Percentiles rank a stretch among this genome's conserved stretches.
These are phyloP conservation scores for Dryoscopus gambensis DNA, from an alignment of 2,113 vertebrate species.

Conservation along the genomic window DNA sequence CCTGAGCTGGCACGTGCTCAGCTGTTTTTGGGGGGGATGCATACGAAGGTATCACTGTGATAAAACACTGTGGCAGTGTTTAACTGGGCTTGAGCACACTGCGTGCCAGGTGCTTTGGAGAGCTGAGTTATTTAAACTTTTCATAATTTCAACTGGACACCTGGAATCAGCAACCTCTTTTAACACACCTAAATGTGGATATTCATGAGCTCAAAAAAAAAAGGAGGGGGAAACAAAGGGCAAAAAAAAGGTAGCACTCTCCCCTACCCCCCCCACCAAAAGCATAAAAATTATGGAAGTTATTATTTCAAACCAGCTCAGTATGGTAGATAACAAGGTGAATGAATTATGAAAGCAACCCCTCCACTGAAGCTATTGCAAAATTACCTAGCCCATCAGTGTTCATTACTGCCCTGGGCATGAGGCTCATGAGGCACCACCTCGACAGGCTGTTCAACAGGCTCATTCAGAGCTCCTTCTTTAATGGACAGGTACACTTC, in stretches of 20 bases:
- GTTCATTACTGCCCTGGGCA: background rate
- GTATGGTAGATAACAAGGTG: background rate
- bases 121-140: background rate
- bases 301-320: background rate
- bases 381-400: background rate
- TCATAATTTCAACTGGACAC: background rate
- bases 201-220: background rate
- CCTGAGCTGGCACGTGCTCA: background rate
- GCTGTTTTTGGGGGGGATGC: background rate
- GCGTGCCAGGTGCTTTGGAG: background rate
- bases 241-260: rapidly evolving
- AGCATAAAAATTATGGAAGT: background rate
- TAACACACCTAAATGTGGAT: background rate
- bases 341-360: background rate
- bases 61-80: background rate
- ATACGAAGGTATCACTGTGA: background rate
- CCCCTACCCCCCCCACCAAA: too few species aligned
- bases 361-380: background rate
- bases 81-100: background rate
- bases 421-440: background rate
- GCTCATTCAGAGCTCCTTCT: background rate
- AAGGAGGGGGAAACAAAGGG: background rate
- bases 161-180: background rate
- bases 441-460: background rate
- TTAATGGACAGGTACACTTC: background rate